phyloP scores from a whole-genome alignment of 2,888 invertebrate genomes.

The Encarsia formosa region DNA sequence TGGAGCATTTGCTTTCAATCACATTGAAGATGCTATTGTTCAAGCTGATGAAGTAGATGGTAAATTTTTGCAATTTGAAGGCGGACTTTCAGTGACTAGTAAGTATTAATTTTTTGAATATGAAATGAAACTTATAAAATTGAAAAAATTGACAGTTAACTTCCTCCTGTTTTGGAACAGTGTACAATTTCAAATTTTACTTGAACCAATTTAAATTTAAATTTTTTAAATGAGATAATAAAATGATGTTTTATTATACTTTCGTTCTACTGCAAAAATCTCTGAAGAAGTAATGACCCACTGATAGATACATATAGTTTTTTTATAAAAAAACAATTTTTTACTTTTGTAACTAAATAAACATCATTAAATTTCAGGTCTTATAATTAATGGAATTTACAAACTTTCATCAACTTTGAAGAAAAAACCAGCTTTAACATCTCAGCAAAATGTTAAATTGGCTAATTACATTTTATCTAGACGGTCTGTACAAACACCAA shows the following conservation, averaged over 20 bases:
- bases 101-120: slow-evolving; percentile 18
- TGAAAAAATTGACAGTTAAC: too few species aligned
- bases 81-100: slow-evolving; percentile 75
- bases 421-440: slow-evolving; percentile 66
- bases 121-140: not conserved
- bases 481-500: slow-evolving; percentile 80
- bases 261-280: slow-evolving; percentile 38
- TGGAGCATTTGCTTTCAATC: slow-evolving; percentile 64
- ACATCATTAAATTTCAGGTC: slow-evolving; percentile 45
- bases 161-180: not conserved
- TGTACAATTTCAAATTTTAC: too few species aligned
- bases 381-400: slow-evolving; percentile 61
- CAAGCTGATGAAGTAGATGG: slow-evolving; percentile 95
- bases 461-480: slow-evolving; percentile 85
- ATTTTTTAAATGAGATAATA: not conserved
- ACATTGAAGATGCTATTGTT: slow-evolving; percentile 87
- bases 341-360: not conserved
- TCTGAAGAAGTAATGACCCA: slow-evolving; percentile 28
- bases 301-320: too few species aligned
- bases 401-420: slow-evolving; percentile 61
- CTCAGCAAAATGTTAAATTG: slow-evolving; percentile 82
- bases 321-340: not conserved
- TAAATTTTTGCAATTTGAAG: slow-evolving; percentile 85
- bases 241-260: slow-evolving; percentile 34
- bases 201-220: not conserved